These are phyloP conservation scores for Oryzias woworae DNA, from an alignment of 2,113 vertebrate species.

Conservation along the genomic window DNA sequence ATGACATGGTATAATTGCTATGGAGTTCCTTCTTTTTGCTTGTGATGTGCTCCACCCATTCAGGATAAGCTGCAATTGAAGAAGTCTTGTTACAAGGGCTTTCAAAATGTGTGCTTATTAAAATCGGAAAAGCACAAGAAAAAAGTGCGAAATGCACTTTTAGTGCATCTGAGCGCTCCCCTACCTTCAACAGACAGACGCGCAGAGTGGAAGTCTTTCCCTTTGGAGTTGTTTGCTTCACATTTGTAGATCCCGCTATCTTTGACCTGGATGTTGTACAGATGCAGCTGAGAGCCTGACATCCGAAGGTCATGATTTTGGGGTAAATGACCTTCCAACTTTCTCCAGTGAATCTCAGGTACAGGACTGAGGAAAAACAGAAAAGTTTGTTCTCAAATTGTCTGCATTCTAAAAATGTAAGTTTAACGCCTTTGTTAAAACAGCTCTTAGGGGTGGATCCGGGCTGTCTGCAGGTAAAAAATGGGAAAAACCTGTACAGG, in stretches of 20 bases:
- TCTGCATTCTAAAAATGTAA: too few species aligned
- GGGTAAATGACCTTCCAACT: constrained; percentile 84
- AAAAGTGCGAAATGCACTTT: too few species aligned
- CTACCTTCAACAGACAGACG: constrained; percentile 88
- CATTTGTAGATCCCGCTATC: constrained; percentile 90
- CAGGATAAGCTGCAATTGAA: constrained; percentile 83
- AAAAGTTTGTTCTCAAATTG: neutral
- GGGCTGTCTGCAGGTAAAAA: too few species aligned
- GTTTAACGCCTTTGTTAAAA: too few species aligned
- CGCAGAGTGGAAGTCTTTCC: constrained; percentile 87
- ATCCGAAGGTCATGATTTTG: constrained; percentile 84
- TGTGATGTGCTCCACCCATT: constrained; percentile 91
- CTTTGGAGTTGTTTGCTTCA: constrained; percentile 89
- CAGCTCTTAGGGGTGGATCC: too few species aligned
- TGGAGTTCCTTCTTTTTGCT: constrained; percentile 88
- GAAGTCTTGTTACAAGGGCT: neutral
- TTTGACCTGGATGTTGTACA: constrained; percentile 89
- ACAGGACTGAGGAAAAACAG: constrained; percentile 81
- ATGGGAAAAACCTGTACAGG: too few species aligned
- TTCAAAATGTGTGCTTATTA: too few species aligned
- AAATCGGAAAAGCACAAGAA: too few species aligned
- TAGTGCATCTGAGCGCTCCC: neutral
- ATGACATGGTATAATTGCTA: constrained; percentile 89
- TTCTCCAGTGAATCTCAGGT: constrained; percentile 91
- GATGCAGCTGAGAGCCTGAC: constrained; percentile 86